Percentiles rank a stretch among this genome's conserved stretches.
These are phyloP conservation scores for Gasterosteus nipponicus DNA, from an alignment of 2,113 vertebrate genomes.

Conservation along the genomic window DNA sequence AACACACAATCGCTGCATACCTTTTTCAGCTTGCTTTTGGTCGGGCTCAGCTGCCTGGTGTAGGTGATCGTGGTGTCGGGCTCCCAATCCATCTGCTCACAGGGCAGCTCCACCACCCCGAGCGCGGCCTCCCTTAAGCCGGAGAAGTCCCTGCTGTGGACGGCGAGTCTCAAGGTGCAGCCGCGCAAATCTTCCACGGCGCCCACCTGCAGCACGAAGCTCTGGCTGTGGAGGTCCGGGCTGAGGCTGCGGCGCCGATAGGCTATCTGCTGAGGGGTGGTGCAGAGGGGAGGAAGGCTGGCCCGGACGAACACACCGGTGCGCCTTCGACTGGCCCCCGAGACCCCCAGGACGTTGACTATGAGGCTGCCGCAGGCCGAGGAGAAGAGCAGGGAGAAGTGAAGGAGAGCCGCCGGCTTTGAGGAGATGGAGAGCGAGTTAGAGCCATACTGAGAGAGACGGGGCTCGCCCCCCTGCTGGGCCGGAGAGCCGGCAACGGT, in stretches of 20 bases:
- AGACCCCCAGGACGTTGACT: constrained; percentile 78
- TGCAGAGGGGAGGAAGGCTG: constrained; percentile 75
- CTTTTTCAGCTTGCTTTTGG: constrained; percentile 83
- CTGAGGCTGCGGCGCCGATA: constrained; percentile 70
- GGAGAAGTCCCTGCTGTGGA: constrained; percentile 78
- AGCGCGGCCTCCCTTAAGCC: constrained; percentile 78
- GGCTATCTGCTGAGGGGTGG: constrained; percentile 36
- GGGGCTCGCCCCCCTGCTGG: neutral
- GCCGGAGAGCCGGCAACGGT: neutral
- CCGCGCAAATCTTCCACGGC: constrained; percentile 74
- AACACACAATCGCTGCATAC: constrained; percentile 51
- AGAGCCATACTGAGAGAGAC: constrained; percentile 51
- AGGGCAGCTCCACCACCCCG: constrained; percentile 82
- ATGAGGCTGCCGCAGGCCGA: constrained; percentile 68
- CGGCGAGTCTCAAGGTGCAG: constrained; percentile 77
- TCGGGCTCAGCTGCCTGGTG: constrained; percentile 75
- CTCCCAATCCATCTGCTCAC: constrained; percentile 78
- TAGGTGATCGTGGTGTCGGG: constrained; percentile 63
- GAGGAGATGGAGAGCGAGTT: constrained; percentile 28
- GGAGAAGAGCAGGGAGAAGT: constrained; percentile 80
- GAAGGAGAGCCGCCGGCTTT: constrained; percentile 70
- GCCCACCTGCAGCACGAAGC: constrained; percentile 73
- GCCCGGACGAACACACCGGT: constrained; percentile 73
- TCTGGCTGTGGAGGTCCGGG: constrained; percentile 68
- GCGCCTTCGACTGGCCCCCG: constrained; percentile 69